These are phyloP conservation scores for Adela reaumurella DNA, from an alignment of 2,888 invertebrate genomes.

Conservation along the genomic window DNA sequence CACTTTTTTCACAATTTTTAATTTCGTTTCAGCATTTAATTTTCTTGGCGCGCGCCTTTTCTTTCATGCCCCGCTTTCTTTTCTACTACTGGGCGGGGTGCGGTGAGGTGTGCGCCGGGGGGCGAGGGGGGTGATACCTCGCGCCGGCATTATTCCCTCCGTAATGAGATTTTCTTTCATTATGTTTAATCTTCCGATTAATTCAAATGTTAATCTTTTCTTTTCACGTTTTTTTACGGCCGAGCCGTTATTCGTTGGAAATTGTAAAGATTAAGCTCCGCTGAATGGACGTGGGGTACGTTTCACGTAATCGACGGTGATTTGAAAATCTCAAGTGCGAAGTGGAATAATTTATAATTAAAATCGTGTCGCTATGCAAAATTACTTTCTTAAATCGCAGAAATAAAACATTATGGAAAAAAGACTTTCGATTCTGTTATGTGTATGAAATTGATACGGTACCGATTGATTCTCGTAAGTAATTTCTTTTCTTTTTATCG, in stretches of 20 bases:
- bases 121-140: constrained; percentile 32
- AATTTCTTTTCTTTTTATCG: no score
- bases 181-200: constrained; percentile 58
- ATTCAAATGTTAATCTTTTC: constrained; percentile 54
- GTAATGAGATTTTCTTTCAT: constrained; percentile 58
- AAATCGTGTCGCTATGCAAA: background rate
- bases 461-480: no score
- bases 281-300: background rate
- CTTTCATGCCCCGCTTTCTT: constrained; percentile 36
- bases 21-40: constrained; percentile 53
- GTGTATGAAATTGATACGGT: no score
- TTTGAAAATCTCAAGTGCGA: background rate
- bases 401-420: no score
- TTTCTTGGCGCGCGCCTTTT: constrained; percentile 49
- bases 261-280: background rate
- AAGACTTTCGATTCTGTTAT: no score
- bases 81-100: constrained; percentile 23
- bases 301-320: background rate
- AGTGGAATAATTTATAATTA: background rate
- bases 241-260: constrained; percentile 20
- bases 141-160: constrained; percentile 49
- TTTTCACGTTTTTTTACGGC: constrained; percentile 45
- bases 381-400: no score
- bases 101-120: no score
- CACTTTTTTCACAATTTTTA: constrained; percentile 54